Conservation (phyloP, 1,140 invertebrate species). For the Penaeus vannamei region DNA sequence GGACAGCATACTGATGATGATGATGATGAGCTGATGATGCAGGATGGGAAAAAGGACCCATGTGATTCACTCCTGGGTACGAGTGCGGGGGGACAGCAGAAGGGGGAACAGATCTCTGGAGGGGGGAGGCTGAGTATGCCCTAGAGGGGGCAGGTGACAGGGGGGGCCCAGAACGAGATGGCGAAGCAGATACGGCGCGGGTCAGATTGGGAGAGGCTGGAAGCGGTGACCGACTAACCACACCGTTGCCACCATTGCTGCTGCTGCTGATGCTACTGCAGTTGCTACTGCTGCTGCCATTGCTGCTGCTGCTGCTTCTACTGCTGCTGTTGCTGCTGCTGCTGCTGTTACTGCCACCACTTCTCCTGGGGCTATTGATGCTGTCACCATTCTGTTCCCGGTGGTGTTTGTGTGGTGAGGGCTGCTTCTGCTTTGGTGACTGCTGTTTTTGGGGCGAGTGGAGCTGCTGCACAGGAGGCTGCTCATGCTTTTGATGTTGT, state of each 20-base stretch:
- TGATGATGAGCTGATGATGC: constrained; percentile 45
- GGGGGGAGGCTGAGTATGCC: constrained; percentile 58
- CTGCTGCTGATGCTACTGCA: constrained; percentile 47
- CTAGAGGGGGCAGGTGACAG: constrained; percentile 66
- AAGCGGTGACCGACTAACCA: constrained; percentile 64
- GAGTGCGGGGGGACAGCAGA: constrained; percentile 57
- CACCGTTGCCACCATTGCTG: constrained; percentile 60
- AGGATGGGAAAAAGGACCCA: constrained; percentile 46
- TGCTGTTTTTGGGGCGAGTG: no score
- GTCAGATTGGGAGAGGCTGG: constrained; percentile 68
- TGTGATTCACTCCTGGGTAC: constrained; percentile 59
- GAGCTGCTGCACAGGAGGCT: constrained; percentile 18
- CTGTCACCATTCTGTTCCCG: constrained; percentile 35
- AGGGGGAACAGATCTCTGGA: constrained; percentile 59
- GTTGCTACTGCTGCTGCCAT: constrained; percentile 43
- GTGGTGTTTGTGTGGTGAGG: no score
- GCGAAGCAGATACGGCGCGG: constrained; percentile 67
- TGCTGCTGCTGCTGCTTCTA: constrained; percentile 43
- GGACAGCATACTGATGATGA: constrained; percentile 52
- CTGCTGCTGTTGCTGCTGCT: constrained; percentile 41
- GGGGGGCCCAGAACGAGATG: constrained; percentile 66
- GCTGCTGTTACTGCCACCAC: constrained; percentile 47
- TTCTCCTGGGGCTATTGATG: constrained; percentile 41
- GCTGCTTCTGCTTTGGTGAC: no score
- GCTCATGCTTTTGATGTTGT: constrained; percentile 30